phyloP scores from a whole-genome alignment of 2,888 invertebrate genomes.

The Macrosoma leucophasiata region DNA sequence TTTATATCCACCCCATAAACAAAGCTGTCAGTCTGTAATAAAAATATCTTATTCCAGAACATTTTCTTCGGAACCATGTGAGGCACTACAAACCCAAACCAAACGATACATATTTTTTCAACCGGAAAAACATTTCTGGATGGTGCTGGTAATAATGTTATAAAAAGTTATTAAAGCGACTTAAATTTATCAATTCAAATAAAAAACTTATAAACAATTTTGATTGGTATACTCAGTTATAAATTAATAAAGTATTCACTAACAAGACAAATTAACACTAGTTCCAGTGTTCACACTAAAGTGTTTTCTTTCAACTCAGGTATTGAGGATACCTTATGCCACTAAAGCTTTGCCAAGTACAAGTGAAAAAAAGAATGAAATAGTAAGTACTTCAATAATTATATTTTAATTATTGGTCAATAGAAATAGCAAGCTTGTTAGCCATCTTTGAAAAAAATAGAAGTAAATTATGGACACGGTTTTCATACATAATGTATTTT shows the following conservation, averaged over 20 bases:
- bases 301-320: no score
- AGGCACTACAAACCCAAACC: conserved; percentile 92
- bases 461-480: not conserved
- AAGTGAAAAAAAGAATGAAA: conserved; percentile 88
- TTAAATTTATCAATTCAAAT: no score
- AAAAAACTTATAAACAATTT: conserved; percentile 6
- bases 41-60: conserved; percentile 74
- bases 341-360: conserved; percentile 80
- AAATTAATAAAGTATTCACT: no score
- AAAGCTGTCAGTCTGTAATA: not conserved
- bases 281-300: no score
- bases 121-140: conserved; percentile 92
- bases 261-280: not conserved
- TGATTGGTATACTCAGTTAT: conserved; percentile 4
- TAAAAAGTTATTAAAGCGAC: no score
- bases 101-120: conserved; percentile 91
- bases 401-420: no score
- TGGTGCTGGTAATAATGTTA: conserved; percentile 94
- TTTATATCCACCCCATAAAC: not conserved
- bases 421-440: no score
- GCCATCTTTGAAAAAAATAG: no score
- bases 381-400: conserved; percentile 80
- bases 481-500: conserved; percentile 4
- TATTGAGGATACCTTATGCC: conserved; percentile 83
- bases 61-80: conserved; percentile 87